Conservation (phyloP, 2,888 invertebrate species). For the Stegophylla sp. region DNA sequence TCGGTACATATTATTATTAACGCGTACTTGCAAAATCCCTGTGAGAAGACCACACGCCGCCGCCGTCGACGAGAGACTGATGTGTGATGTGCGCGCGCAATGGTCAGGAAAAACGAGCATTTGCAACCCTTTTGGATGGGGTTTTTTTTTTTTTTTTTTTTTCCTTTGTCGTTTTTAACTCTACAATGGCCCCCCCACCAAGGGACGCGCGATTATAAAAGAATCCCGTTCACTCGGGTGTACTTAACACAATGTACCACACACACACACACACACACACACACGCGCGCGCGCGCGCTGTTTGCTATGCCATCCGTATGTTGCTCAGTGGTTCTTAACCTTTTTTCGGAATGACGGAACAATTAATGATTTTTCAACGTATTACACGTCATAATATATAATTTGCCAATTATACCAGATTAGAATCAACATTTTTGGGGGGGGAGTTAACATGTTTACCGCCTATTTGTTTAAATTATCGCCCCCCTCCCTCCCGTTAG, state of each 20-base stretch:
- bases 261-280: slow-evolving; percentile 4
- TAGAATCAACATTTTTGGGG: too few species aligned
- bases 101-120: slow-evolving; percentile 51
- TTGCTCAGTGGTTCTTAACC: too few species aligned
- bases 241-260: neutral
- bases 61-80: neutral
- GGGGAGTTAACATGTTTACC: too few species aligned
- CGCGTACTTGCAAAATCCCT: slow-evolving; percentile 14
- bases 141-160: slow-evolving; percentile 22
- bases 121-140: slow-evolving; percentile 23
- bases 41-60: slow-evolving; percentile 22
- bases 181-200: neutral
- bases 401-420: too few species aligned
- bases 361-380: too few species aligned
- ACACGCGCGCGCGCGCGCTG: neutral
- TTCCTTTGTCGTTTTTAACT: neutral
- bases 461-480: too few species aligned
- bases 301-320: too few species aligned
- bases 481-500: too few species aligned
- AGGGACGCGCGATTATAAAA: neutral
- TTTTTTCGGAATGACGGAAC: too few species aligned
- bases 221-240: slow-evolving; percentile 31
- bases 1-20: neutral
- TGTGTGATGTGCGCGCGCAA: neutral
- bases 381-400: neutral